Base-by-base conservation (phyloP, 2,113 vertebrate species). In the Heterocephalus glaber region DNA sequence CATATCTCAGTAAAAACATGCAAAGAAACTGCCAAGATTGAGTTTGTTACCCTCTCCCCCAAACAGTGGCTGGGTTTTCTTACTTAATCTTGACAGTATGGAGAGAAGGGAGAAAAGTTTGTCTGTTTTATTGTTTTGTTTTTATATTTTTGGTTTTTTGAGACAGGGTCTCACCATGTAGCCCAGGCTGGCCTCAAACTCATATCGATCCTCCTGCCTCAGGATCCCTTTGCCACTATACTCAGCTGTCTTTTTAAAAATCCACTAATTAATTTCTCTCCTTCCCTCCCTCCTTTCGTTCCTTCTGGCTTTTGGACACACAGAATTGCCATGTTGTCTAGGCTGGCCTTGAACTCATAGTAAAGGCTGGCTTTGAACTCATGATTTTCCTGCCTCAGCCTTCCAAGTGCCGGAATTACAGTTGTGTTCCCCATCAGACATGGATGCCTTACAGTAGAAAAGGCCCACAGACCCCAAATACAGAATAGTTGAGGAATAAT, bases 91-190 rank as follows among this genome's bases (percentile, higher is more conserved):
- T 86, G 68, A 90, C 22, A 88, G 38, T 26, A 92, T 38, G 44
- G 10, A 95, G 41, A 92, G 47, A 93, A 44, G 95, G 70, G 80
- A 72, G 58, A 96, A 63, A 35, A 49, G 19, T 70, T 95, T 79
- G 86, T 33, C 38, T 96, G 87, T 63, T 60, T 89, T 90, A 49
- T 60, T 60, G 77, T 49, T 80, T 85, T 63, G 79, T 61, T 61
- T 41, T 49, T n/a, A 30, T 76, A 3, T 16, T 49, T 77, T 77
- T 49, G 26, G 5, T 49, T 47, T 77, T 77, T 49, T 77, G 44
- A 77, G 74, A 77, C 44, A 49, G 26, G 24, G 14, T 77, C 74
- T 77, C 74, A 49, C 26, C 26, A 30, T 47, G 41, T 76, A 76
- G 72, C 14, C 44, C 24, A 76, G 44, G 26, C 13, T 76, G 41